Evolutionary conservation across 2,113 vertebrate genomes (phyloP).

Genomic region (Scomber japonicus): DNA sequence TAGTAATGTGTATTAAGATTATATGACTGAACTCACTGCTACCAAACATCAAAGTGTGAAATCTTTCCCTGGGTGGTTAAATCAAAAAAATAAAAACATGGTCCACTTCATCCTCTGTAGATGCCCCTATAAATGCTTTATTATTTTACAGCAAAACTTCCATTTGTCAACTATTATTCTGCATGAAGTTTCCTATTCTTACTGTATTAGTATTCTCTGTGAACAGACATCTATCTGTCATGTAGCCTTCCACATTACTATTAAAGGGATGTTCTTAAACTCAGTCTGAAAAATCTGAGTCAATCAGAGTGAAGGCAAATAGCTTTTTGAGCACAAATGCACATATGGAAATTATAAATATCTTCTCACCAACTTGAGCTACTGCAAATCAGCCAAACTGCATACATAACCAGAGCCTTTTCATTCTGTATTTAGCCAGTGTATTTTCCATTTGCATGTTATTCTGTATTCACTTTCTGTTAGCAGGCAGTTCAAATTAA

Average conservation of each 20-base stretch:
- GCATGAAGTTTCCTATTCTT: not conserved
- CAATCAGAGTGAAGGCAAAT: slow-evolving; percentile 18
- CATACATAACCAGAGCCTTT: not conserved
- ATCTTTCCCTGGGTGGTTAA: too few species aligned
- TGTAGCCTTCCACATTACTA: slow-evolving; percentile 30
- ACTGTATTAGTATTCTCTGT: not conserved
- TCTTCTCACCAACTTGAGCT: slow-evolving; percentile 18
- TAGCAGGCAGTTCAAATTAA: not conserved
- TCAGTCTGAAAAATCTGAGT: slow-evolving; percentile 14
- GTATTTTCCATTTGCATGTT: not conserved
- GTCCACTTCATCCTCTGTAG: not conserved
- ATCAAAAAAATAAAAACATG: too few species aligned
- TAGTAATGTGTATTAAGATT: too few species aligned
- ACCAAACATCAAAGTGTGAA: too few species aligned
- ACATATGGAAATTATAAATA: slow-evolving; percentile 24
- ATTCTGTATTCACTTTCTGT: not conserved
- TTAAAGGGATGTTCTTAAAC: slow-evolving; percentile 24
- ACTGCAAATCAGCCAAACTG: slow-evolving; percentile 19
- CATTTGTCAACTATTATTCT: slow-evolving; percentile 3
- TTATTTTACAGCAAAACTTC: not conserved
- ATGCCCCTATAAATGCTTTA: not conserved
- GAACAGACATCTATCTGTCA: not conserved
- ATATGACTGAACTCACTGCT: too few species aligned
- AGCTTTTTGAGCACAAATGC: not conserved
- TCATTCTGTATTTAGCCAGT: not conserved